phyloP scores from a whole-genome alignment of 2,888 invertebrate species.

The Sarcophaga rosellei region DNA sequence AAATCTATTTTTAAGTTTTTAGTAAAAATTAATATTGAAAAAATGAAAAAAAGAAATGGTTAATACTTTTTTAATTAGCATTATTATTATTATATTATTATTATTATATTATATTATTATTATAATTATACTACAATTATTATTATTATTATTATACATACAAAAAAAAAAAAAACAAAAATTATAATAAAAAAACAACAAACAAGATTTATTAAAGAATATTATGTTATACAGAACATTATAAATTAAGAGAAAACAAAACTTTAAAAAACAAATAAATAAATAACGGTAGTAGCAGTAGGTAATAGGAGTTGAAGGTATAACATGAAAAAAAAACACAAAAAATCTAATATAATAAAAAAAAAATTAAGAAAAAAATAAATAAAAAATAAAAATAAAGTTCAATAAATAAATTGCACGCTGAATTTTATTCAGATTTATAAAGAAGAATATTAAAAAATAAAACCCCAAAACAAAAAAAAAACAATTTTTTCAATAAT shows the following conservation, averaged over 20 bases:
- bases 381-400: not conserved
- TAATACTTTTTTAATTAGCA: constrained; percentile 69
- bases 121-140: constrained; percentile 60
- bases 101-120: not conserved
- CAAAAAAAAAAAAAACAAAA: constrained; percentile 58
- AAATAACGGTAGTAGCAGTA: constrained; percentile 64
- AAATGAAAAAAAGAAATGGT: constrained; percentile 48
- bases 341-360: not conserved
- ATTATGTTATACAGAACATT: constrained; percentile 64
- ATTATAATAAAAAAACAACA: constrained; percentile 34
- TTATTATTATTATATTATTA: constrained; percentile 64
- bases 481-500: constrained; percentile 61
- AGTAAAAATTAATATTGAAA: constrained; percentile 67
- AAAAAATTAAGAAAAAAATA: constrained; percentile 9
- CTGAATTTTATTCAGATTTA: constrained; percentile 65
- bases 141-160: constrained; percentile 67
- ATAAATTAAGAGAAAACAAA: constrained; percentile 32
- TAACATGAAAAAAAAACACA: constrained; percentile 31
- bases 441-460: constrained; percentile 44
- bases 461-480: not conserved
- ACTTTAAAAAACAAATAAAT: constrained; percentile 2
- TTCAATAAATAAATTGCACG: constrained; percentile 55
- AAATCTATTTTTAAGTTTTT: constrained; percentile 69
- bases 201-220: constrained; percentile 53
- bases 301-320: constrained; percentile 67